Conservation (phyloP, 1,140 invertebrate genomes). For the Zaprionus taronus region DNA sequence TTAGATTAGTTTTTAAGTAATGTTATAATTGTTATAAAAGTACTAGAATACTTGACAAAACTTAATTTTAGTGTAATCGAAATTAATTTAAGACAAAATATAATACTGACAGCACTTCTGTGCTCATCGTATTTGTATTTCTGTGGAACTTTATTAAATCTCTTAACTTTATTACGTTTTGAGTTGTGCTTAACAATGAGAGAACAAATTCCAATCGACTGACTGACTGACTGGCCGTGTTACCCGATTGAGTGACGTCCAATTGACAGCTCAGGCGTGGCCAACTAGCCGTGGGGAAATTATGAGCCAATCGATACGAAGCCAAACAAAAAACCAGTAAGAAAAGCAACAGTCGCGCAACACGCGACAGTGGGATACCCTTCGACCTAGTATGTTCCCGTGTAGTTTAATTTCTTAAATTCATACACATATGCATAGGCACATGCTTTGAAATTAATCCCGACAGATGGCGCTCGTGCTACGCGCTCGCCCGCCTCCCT, state of each 20-base stretch:
- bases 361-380: too few relatives aligned
- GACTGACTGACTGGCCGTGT: conserved; percentile 7
- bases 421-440: too few relatives aligned
- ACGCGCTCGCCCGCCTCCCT: too few relatives aligned
- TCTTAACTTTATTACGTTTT: background rate
- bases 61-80: background rate
- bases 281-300: conserved; percentile 47
- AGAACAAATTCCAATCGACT: conserved; percentile 6
- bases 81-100: background rate
- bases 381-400: too few relatives aligned
- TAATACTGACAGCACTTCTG: background rate
- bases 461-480: too few relatives aligned
- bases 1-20: background rate
- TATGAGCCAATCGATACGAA: conserved; percentile 47
- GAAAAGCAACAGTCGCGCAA: too few relatives aligned
- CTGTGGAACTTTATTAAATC: background rate
- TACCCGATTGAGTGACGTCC: conserved; percentile 24
- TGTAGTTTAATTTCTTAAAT: too few relatives aligned
- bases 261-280: conserved; percentile 35
- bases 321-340: conserved; percentile 23
- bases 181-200: background rate
- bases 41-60: background rate
- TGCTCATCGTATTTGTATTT: background rate
- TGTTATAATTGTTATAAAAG: background rate
- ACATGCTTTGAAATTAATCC: too few relatives aligned